These are phyloP conservation scores for Glyptemys insculpta DNA, from an alignment of 2,797 vertebrate genomes.

Conservation along the genomic window DNA sequence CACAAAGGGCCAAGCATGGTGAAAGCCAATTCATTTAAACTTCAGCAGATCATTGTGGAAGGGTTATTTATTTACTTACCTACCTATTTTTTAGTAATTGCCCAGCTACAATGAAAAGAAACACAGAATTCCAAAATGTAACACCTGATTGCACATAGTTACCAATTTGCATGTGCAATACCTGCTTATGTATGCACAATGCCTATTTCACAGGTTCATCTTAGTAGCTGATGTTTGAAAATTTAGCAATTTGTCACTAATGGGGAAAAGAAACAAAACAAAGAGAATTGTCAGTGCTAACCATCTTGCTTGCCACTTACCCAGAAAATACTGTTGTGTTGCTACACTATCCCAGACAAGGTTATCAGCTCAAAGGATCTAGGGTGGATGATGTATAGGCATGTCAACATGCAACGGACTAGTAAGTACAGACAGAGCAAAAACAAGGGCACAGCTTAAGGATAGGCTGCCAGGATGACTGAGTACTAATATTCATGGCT, in stretches of 20 bases:
- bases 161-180: background rate
- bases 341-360: background rate
- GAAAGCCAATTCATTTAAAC: background rate
- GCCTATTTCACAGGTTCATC: background rate
- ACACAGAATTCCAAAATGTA: fast-evolving
- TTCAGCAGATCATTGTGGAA: fast-evolving
- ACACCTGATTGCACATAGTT: fast-evolving
- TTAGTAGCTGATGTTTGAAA: background rate
- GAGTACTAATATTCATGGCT: background rate
- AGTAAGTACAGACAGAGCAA: background rate
- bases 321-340: background rate
- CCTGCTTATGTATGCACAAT: background rate
- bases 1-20: background rate
- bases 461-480: background rate
- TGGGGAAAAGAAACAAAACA: background rate
- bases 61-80: background rate
- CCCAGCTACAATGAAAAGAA: background rate
- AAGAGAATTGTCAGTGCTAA: background rate
- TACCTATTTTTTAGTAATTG: background rate
- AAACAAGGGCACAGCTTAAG: background rate
- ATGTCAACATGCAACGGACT: background rate
- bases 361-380: background rate
- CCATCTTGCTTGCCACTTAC: background rate
- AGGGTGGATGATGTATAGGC: background rate
- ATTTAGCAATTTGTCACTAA: background rate